Evolutionary conservation across 2,797 vertebrate genomes (phyloP).

Genomic region (Sebastes paucispinis): DNA sequence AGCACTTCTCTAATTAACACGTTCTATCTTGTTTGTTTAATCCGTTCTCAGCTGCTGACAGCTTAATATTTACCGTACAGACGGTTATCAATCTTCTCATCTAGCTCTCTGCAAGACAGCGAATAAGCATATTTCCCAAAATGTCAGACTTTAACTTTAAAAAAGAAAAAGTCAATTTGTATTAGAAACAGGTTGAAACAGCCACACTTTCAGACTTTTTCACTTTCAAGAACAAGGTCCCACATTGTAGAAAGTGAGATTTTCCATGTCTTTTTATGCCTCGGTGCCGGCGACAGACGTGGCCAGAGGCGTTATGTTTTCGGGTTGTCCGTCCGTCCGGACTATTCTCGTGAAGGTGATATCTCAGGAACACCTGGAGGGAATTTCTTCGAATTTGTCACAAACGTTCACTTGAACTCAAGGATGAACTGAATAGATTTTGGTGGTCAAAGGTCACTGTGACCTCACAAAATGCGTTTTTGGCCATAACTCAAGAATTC

Average conservation of each 20-base stretch:
- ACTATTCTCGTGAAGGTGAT: too few species aligned
- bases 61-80: not conserved
- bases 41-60: conserved; percentile 3
- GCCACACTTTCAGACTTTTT: not conserved
- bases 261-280: not conserved
- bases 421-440: too few species aligned
- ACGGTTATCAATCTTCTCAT: conserved; percentile 5
- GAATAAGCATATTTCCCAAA: not conserved
- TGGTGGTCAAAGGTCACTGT: too few species aligned
- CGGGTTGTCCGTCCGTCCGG: too few species aligned
- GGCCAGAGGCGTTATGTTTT: too few species aligned
- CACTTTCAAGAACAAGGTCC: not conserved
- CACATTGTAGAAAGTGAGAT: not conserved
- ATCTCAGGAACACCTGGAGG: too few species aligned
- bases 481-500: too few species aligned
- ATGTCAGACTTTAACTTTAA: not conserved
- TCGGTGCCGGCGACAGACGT: too few species aligned
- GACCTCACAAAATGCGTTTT: too few species aligned
- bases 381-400: too few species aligned
- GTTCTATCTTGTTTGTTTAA: conserved; percentile 17
- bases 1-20: conserved; percentile 1
- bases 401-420: accelerated
- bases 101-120: not conserved
- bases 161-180: not conserved
- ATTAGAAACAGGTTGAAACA: not conserved